Conservation (phyloP, 2,113 vertebrate genomes). For the Osmerus mordax region DNA sequence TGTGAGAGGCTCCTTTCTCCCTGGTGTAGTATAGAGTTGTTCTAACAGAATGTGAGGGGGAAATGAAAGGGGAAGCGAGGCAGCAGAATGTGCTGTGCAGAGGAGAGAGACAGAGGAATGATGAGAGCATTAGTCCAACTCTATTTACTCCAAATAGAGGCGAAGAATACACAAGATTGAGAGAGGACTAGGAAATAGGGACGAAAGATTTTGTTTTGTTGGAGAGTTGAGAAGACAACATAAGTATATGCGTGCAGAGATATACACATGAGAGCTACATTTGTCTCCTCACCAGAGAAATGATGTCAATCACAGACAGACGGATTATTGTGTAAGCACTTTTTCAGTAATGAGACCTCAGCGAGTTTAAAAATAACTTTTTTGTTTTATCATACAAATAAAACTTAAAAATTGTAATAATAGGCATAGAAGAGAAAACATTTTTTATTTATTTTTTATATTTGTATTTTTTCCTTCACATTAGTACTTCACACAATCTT, state of each 20-base stretch:
- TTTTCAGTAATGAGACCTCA: not conserved
- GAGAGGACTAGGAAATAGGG: not conserved
- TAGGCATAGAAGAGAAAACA: too few species aligned
- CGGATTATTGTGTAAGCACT: not conserved
- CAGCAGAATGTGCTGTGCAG: not conserved
- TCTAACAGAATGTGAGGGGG: conserved; percentile 50
- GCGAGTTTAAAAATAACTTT: not conserved
- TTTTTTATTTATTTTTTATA: too few species aligned
- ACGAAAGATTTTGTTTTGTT: conserved; percentile 7
- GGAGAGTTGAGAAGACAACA: not conserved
- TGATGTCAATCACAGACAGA: not conserved
- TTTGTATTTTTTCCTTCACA: conserved; percentile 19
- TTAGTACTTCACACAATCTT: conserved; percentile 35
- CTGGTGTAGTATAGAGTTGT: conserved; percentile 41
- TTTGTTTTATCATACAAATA: too few species aligned
- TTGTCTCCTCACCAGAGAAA: conserved; percentile 12
- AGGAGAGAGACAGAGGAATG: conserved; percentile 30
- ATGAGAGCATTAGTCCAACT: conserved; percentile 45
- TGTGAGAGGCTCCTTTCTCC: conserved; percentile 36
- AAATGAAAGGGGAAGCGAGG: conserved; percentile 35
- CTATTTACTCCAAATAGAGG: conserved; percentile 25
- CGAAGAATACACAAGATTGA: conserved; percentile 17
- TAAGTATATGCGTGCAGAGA: conserved; percentile 1
- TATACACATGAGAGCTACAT: not conserved
- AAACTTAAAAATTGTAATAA: too few species aligned